Evolutionary conservation across 2,888 invertebrate genomes (phyloP).

Genomic region (Trachelus troglodyta): DNA sequence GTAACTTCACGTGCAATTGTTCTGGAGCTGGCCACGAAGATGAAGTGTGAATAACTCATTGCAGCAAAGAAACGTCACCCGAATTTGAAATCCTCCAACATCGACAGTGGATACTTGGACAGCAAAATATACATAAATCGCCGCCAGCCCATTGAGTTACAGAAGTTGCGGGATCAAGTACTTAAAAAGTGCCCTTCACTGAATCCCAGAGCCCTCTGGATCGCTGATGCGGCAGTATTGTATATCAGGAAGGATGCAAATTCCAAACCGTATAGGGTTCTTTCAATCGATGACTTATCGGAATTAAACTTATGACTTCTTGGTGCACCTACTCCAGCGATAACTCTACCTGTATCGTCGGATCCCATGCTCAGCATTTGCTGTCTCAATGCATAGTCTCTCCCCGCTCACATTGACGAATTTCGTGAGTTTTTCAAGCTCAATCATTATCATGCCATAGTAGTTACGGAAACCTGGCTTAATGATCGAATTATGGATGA

Average conservation of each 20-base stretch:
- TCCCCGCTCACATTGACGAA: neutral
- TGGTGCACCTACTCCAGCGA: neutral
- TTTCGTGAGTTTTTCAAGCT: slow-evolving; percentile 7
- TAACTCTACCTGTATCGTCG: too few species aligned
- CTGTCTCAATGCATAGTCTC: slow-evolving; percentile 1
- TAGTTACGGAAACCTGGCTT: slow-evolving; percentile 8
- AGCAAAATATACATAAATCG: neutral
- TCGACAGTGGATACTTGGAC: neutral
- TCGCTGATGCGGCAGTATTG: neutral
- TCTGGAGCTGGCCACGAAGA: slow-evolving; percentile 1
- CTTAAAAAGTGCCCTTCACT: slow-evolving; percentile 1
- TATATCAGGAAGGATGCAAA: neutral
- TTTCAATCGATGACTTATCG: neutral
- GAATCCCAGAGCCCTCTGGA: slow-evolving; percentile 8
- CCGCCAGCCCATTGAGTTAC: neutral
- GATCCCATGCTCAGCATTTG: neutral
- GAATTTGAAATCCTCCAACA: neutral
- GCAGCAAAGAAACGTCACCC: neutral
- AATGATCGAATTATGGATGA: neutral
- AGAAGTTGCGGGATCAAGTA: neutral
- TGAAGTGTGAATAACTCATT: slow-evolving; percentile 1
- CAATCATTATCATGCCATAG: slow-evolving; percentile 3
- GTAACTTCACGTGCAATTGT: slow-evolving; percentile 2
- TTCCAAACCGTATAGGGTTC: neutral
- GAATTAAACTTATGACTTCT: neutral